A percentile compares a stretch with the other conserved stretches of the same genome.
phyloP scores from a whole-genome alignment of 2,888 invertebrate species.

The Polydesmus complanatus region DNA sequence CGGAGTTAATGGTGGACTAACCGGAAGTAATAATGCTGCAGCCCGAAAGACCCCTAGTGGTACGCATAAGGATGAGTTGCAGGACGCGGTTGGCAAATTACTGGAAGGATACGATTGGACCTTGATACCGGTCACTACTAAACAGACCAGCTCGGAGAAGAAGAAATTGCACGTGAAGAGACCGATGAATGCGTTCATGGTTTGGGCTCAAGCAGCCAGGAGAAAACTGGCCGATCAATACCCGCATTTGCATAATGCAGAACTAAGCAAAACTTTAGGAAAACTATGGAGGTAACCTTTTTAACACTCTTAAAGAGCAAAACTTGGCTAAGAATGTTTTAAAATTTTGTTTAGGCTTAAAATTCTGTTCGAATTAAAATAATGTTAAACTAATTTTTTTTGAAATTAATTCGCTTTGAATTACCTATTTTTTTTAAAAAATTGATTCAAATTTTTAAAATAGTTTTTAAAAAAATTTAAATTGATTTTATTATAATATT shows the following conservation, averaged over 20 bases:
- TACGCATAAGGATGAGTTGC: neutral
- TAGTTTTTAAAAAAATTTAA: too few relatives aligned
- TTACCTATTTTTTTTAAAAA: too few relatives aligned
- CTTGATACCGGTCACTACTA: slow-evolving; percentile 55
- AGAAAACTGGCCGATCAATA: slow-evolving; percentile 36
- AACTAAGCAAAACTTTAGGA: slow-evolving; percentile 37
- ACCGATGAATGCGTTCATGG: slow-evolving; percentile 40
- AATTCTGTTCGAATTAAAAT: too few relatives aligned
- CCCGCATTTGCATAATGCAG: slow-evolving; percentile 37
- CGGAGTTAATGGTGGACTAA: neutral
- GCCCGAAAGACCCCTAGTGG: too few relatives aligned
- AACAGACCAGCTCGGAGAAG: slow-evolving; percentile 5
- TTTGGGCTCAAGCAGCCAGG: slow-evolving; percentile 38
- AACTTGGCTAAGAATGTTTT: neutral
- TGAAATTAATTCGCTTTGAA: too few relatives aligned
- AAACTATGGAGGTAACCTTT: slow-evolving; percentile 36
- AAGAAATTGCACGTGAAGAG: slow-evolving; percentile 31
- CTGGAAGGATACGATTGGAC: slow-evolving; percentile 86
- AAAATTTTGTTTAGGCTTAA: too few relatives aligned
- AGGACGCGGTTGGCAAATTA: slow-evolving; percentile 80
- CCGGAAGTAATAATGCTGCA: neutral
- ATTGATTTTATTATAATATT: too few relatives aligned
- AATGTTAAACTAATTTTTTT: too few relatives aligned
- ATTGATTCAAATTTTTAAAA: too few relatives aligned
- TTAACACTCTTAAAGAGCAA: neutral